Evolutionary conservation across 2,113 vertebrate genomes (phyloP), one percentile per base, ranked within the genome.

Genomic region (Megaceryle torquata): DNA sequence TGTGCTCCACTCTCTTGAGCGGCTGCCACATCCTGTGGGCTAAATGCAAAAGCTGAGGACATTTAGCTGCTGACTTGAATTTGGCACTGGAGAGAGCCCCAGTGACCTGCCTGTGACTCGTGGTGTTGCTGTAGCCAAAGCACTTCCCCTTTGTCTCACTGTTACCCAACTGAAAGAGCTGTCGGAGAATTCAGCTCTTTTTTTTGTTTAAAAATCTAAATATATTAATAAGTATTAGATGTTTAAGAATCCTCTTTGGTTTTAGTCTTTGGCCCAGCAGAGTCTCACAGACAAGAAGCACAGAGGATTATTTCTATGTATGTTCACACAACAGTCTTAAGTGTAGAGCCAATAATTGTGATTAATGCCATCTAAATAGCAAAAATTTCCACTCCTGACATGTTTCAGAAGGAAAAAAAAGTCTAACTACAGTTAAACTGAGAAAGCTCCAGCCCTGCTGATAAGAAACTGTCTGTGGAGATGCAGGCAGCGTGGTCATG

Each of bases 1-100:
- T 63, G 59, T 69, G 44, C 46, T 31, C 21, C 1, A 1, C 44
- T 76, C 51, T 24, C 67, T 50, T 0, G 0, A 82, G 74, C 48
- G 24, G 69, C 82, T 84, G 56, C 72, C 1, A 2, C 71, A 51
- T 75, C 82, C 91, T 64, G 37, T 85, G 89, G 79, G 33, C 64
- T 86, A 43, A 60, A 41, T 1, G 0, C 37, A 33, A 41, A 51
- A 28, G 16, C 57, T 60, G 44, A 29, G 26, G 39, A 8, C 0
- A 0, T 68, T 84, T 13, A 53, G 44, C 67, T 91, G 60, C 65
- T 82, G 78, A 41, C 74, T 71, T 78, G 21, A 48, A 5, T 75
- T 54, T 91, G 84, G 87, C 89, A 24, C 57, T 46, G 65, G 51
- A 46, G 84, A 51, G 65, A 82, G 71, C 59, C 54, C 29, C 43